phyloP scores from a whole-genome alignment of 2,888 invertebrate genomes.

The Agonopterix arenella region DNA sequence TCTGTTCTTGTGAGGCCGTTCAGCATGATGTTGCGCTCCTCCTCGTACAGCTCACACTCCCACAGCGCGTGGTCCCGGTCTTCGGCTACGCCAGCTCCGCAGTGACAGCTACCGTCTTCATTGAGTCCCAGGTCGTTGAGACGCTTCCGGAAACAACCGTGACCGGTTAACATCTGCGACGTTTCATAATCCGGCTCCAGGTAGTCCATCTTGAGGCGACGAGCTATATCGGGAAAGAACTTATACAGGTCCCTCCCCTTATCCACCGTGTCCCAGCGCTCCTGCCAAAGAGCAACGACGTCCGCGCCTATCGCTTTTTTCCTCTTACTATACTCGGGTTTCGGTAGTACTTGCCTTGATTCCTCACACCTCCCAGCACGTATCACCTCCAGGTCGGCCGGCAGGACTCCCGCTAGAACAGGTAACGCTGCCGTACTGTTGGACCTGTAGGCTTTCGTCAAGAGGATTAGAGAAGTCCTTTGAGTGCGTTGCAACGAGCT shows the following conservation, averaged over 20 bases:
- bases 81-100: constrained; percentile 5
- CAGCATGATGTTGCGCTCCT: not conserved
- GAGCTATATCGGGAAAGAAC: constrained; percentile 15
- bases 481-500: constrained; percentile 15
- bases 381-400: constrained; percentile 18
- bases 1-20: not conserved
- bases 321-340: not conserved
- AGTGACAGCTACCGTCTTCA: constrained; percentile 6
- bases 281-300: constrained; percentile 9
- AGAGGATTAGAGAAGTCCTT: constrained; percentile 10
- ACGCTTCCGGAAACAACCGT: constrained; percentile 10
- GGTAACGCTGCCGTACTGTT: constrained; percentile 18
- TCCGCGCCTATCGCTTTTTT: not conserved
- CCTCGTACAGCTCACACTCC: not conserved
- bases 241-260: constrained; percentile 9
- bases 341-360: not conserved
- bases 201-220: constrained; percentile 8
- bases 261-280: constrained; percentile 2
- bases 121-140: constrained; percentile 7
- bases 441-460: constrained; percentile 24
- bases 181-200: constrained; percentile 13
- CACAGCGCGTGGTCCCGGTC: too few relatives aligned
- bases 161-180: constrained; percentile 15
- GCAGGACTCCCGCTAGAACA: constrained; percentile 22
- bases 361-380: constrained; percentile 9